These are phyloP conservation scores for Paraplagusia blochii DNA, from an alignment of 2,113 vertebrate species.

Conservation along the genomic window DNA sequence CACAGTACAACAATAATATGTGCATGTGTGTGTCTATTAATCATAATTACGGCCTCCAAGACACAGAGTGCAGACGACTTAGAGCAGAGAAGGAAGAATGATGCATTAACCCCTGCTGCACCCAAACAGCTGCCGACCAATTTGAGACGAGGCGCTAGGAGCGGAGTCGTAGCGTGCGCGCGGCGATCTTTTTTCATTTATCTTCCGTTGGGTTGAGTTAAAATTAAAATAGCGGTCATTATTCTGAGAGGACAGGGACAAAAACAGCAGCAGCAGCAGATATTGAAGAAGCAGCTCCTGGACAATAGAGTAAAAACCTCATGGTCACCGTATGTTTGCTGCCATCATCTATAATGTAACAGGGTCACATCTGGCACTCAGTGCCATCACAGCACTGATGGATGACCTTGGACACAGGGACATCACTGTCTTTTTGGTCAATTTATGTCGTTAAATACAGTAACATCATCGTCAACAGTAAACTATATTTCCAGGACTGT, in stretches of 20 bases:
- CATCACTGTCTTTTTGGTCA: too few relatives aligned
- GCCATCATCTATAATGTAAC: constrained; percentile 66
- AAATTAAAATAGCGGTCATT: too few relatives aligned
- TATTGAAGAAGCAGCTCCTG: not conserved
- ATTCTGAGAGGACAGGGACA: too few relatives aligned
- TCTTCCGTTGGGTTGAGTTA: too few relatives aligned
- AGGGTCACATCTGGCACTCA: constrained; percentile 62
- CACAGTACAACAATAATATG: not conserved
- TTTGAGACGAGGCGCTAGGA: not conserved
- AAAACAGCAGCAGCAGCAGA: not conserved
- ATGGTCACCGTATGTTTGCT: constrained; percentile 36
- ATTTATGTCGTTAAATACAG: too few relatives aligned
- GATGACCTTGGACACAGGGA: constrained; percentile 10
- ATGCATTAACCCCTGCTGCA: constrained; percentile 52
- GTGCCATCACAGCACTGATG: constrained; percentile 25
- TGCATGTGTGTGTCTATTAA: constrained; percentile 23
- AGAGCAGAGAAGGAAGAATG: constrained; percentile 32
- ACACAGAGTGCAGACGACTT: constrained; percentile 25
- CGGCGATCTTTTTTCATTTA: not conserved
- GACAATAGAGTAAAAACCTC: constrained; percentile 14
- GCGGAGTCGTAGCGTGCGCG: not conserved
- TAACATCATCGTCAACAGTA: too few relatives aligned
- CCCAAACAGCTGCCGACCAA: constrained; percentile 53
- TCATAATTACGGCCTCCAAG: constrained; percentile 57
- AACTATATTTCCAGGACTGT: too few relatives aligned